A percentile compares a stretch with the other conserved stretches of the same genome.
Evolutionary conservation across 2,888 invertebrate genomes (phyloP).

Genomic region (Hoplodrina blanda): DNA sequence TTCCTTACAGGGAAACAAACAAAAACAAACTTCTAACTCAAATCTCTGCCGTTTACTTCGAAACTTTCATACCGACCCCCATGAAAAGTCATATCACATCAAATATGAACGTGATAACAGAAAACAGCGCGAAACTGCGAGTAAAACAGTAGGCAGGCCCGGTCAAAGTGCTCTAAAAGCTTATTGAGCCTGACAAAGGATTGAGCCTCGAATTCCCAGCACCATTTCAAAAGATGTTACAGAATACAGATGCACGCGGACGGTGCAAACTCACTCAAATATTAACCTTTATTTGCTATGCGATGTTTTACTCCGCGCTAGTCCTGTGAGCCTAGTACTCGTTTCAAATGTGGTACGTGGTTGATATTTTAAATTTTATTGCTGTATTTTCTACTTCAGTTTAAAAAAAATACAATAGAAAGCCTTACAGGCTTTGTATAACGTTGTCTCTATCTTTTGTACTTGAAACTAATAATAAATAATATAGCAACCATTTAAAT

Average conservation of each 20-base stretch:
- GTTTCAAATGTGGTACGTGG: slow-evolving; percentile 8
- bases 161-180: slow-evolving; percentile 62
- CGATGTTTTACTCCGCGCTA: slow-evolving; percentile 38
- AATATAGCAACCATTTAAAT: background rate
- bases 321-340: slow-evolving; percentile 25
- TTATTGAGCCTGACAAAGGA: slow-evolving; percentile 64
- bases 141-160: slow-evolving; percentile 42
- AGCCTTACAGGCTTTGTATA: background rate
- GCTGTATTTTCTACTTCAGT: too few species aligned
- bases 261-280: slow-evolving; percentile 58
- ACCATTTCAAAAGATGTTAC: slow-evolving; percentile 40
- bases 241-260: slow-evolving; percentile 29
- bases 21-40: slow-evolving; percentile 44
- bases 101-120: slow-evolving; percentile 58
- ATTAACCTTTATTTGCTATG: slow-evolving; percentile 53
- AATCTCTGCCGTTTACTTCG: slow-evolving; percentile 36
- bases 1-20: slow-evolving; percentile 28
- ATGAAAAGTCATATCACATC: slow-evolving; percentile 52
- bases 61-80: slow-evolving; percentile 30
- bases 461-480: background rate
- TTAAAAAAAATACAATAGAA: too few species aligned
- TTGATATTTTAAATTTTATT: background rate
- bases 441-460: background rate
- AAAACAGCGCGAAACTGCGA: slow-evolving; percentile 51
- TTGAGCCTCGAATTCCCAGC: slow-evolving; percentile 51